Evolutionary conservation across 2,797 vertebrate genomes (phyloP).

Genomic region (Hypotaenidia philippensis): DNA sequence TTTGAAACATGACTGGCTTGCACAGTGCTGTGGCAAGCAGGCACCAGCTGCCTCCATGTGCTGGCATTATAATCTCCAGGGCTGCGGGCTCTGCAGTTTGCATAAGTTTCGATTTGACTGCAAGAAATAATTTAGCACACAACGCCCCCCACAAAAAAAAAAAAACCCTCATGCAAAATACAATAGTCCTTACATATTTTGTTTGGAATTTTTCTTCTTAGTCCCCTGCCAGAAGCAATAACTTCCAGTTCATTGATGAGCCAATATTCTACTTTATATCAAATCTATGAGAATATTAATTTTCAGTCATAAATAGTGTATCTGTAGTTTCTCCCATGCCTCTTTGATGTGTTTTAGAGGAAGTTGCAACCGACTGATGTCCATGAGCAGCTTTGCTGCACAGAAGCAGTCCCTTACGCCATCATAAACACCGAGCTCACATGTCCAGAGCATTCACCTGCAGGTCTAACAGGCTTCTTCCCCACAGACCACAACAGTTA

Average conservation of each 20-base stretch:
- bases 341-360: constrained; percentile 21
- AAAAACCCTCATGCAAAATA: too few relatives aligned
- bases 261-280: constrained; percentile 22
- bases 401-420: neutral
- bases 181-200: neutral
- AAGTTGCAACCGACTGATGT: neutral
- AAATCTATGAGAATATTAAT: constrained; percentile 38
- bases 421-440: neutral
- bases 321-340: neutral
- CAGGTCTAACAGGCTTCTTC: neutral
- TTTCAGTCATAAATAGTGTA: constrained; percentile 9
- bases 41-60: neutral
- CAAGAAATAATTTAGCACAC: neutral
- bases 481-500: neutral
- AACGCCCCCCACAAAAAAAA: too few relatives aligned
- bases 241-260: neutral
- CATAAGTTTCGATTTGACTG: neutral
- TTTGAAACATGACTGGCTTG: neutral
- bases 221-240: constrained; percentile 19
- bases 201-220: neutral
- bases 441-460: neutral
- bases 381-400: neutral
- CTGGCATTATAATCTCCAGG: neutral
- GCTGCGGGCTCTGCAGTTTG: neutral
- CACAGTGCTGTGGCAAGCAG: neutral